Conservation (phyloP, 2,113 vertebrate genomes). For the Hydrochoerus hydrochaeris region DNA sequence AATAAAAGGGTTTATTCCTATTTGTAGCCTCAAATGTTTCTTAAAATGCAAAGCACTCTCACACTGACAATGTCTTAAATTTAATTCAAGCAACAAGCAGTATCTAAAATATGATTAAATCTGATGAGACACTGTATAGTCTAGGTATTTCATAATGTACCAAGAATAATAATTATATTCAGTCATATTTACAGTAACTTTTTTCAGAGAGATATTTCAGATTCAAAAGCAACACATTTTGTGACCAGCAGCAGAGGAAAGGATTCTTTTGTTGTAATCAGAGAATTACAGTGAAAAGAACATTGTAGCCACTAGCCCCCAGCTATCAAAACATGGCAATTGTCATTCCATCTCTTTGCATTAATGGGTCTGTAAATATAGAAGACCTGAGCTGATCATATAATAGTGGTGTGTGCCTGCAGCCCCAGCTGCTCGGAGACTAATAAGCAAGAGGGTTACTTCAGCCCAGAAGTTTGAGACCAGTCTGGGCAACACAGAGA, state of each 20-base stretch:
- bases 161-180: background rate
- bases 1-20: constrained; percentile 28
- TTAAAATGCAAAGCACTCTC: constrained; percentile 48
- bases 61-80: constrained; percentile 47
- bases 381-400: background rate
- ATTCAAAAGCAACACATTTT: constrained; percentile 18
- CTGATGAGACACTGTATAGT: background rate
- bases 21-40: background rate
- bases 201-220: background rate
- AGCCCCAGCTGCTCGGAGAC: background rate
- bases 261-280: background rate
- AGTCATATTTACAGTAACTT: constrained; percentile 6
- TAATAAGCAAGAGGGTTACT: background rate
- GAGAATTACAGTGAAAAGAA: background rate
- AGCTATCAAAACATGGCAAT: background rate
- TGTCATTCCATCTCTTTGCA: background rate
- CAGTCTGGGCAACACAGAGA: background rate
- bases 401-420: background rate
- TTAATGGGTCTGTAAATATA: constrained; percentile 21
- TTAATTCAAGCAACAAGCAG: constrained; percentile 32
- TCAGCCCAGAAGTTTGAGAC: background rate
- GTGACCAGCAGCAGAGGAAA: background rate
- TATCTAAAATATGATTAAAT: background rate
- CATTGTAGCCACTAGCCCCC: background rate
- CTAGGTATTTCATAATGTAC: constrained; percentile 10